Evolutionary conservation across 2,113 vertebrate genomes (phyloP).

Genomic region (Hypanus sabinus): DNA sequence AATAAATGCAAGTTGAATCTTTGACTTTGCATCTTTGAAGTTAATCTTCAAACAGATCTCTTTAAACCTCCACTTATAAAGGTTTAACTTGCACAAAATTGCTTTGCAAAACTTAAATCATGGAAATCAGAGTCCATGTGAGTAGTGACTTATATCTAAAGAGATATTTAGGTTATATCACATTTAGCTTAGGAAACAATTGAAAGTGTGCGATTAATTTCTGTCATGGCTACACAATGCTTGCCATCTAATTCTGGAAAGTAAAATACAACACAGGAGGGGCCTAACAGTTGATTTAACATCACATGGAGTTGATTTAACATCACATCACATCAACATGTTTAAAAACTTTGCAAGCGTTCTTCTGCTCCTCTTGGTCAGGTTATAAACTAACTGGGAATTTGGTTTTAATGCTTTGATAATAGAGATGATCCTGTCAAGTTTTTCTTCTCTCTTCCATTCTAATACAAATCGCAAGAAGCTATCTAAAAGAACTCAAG

Average conservation of each 20-base stretch:
- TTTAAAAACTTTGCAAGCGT: neutral
- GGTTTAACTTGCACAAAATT: neutral
- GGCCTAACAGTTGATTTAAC: neutral
- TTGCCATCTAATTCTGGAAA: neutral
- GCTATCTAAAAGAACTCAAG: too few relatives aligned
- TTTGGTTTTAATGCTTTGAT: neutral
- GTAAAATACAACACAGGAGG: neutral
- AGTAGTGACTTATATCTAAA: neutral
- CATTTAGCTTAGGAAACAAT: neutral
- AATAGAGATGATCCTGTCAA: neutral
- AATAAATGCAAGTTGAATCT: too few relatives aligned
- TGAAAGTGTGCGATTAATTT: neutral
- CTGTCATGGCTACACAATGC: neutral
- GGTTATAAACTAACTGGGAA: neutral
- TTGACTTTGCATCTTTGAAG: conserved; percentile 25
- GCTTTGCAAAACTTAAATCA: neutral
- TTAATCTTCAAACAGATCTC: neutral
- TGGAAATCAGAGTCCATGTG: neutral
- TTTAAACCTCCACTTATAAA: neutral
- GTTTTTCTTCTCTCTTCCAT: too few relatives aligned
- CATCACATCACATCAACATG: neutral
- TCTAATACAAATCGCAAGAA: too few relatives aligned
- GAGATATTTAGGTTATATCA: neutral
- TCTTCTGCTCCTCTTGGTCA: neutral
- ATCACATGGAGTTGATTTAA: neutral